These are phyloP conservation scores for Drosophila hamatofila DNA, from an alignment of 2,888 invertebrate genomes.

Conservation along the genomic window DNA sequence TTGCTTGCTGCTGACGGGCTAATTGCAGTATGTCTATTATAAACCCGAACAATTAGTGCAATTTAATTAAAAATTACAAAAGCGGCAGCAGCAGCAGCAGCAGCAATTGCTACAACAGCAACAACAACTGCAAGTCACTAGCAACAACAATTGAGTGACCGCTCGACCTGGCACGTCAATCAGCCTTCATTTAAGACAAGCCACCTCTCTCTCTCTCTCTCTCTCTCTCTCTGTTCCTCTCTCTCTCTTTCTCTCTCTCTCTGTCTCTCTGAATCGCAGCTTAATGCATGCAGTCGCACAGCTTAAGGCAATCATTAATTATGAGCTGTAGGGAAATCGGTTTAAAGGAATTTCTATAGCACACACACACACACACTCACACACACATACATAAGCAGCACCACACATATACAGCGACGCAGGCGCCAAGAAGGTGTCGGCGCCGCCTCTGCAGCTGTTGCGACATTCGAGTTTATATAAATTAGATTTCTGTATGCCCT, in stretches of 20 bases:
- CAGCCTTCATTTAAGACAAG: constrained; percentile 34
- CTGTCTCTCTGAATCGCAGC: neutral
- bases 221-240: neutral
- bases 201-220: neutral
- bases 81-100: constrained; percentile 35
- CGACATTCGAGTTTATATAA: constrained; percentile 45
- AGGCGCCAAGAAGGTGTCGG: constrained; percentile 56
- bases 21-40: constrained; percentile 70
- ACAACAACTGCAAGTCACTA: constrained; percentile 53
- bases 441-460: constrained; percentile 21
- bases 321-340: constrained; percentile 57
- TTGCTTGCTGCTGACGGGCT: constrained; percentile 59
- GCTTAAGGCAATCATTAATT: constrained; percentile 66
- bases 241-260: neutral
- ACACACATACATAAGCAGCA: neutral
- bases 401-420: neutral
- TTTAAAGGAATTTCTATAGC: constrained; percentile 51
- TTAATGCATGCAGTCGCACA: constrained; percentile 56
- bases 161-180: constrained; percentile 73
- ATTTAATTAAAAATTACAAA: constrained; percentile 77
- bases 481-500: constrained; percentile 44
- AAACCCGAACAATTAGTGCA: constrained; percentile 74
- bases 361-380: neutral
- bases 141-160: constrained; percentile 46
- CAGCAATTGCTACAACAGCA: constrained; percentile 22